These are phyloP conservation scores for Drosophila santomea DNA, from an alignment of 1,140 invertebrate genomes.

Conservation along the genomic window DNA sequence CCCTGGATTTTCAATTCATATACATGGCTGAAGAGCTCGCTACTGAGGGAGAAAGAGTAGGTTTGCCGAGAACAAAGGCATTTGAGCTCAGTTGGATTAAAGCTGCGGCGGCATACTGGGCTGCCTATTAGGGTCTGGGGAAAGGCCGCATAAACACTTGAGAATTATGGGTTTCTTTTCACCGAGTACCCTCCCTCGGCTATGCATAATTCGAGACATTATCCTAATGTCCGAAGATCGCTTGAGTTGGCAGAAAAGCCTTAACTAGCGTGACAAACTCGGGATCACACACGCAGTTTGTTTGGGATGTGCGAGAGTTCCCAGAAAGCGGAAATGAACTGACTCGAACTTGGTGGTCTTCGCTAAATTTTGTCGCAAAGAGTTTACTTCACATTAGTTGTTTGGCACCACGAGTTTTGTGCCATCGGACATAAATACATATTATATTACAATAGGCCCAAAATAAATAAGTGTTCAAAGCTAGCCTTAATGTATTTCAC, in stretches of 20 bases:
- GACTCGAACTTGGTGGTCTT: background rate
- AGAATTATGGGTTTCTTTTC: slow-evolving; percentile 54
- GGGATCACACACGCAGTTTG: slow-evolving; percentile 58
- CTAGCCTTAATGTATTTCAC: too few relatives aligned
- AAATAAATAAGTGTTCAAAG: too few relatives aligned
- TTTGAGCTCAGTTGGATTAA: slow-evolving; percentile 41
- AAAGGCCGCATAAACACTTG: slow-evolving; percentile 62
- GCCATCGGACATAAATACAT: too few relatives aligned
- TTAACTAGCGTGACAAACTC: slow-evolving; percentile 65
- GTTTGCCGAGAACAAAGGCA: slow-evolving; percentile 35
- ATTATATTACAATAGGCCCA: too few relatives aligned
- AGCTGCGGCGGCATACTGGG: slow-evolving; percentile 55
- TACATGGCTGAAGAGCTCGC: slow-evolving; percentile 55
- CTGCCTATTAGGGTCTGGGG: slow-evolving; percentile 52
- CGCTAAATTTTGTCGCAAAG: background rate
- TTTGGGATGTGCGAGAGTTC: background rate
- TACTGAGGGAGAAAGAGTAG: slow-evolving; percentile 1
- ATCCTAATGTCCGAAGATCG: slow-evolving; percentile 43
- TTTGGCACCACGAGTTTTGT: background rate
- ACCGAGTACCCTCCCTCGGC: slow-evolving; percentile 11
- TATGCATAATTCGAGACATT: slow-evolving; percentile 62
- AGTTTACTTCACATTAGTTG: background rate
- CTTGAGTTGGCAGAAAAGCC: slow-evolving; percentile 6
- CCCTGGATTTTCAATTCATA: slow-evolving; percentile 67
- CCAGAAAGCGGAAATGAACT: background rate